phyloP scores from a whole-genome alignment of 92 coral and sea anemone genomes.

The Montipora capitata region DNA sequence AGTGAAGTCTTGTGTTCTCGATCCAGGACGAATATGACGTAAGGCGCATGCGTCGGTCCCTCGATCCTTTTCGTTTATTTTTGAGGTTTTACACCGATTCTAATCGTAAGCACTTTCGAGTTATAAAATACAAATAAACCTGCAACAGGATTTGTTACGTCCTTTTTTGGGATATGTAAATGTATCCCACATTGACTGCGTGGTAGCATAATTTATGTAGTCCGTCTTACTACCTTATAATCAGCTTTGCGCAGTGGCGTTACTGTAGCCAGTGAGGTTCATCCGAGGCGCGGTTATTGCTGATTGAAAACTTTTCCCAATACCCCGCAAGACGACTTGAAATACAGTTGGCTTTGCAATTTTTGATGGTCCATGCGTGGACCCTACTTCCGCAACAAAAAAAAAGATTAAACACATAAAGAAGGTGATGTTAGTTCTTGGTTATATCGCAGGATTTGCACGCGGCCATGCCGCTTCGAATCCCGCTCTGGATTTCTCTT shows the following conservation, averaged over 20 bases:
- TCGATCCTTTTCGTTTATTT: neutral
- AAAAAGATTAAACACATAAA: too few species aligned
- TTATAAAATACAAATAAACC: neutral
- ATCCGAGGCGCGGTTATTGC: conserved; percentile 91
- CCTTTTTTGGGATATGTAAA: neutral
- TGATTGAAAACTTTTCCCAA: conserved; percentile 98
- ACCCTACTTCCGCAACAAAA: neutral
- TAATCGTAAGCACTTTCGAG: neutral
- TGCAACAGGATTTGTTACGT: neutral
- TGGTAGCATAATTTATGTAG: neutral
- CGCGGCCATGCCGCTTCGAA: too few species aligned
- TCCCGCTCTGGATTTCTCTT: too few species aligned
- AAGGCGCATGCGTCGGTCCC: neutral
- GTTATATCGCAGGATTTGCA: too few species aligned
- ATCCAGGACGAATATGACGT: too few species aligned
- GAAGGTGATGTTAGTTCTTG: too few species aligned
- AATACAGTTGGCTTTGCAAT: conserved; percentile 87
- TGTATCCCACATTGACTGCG: neutral
- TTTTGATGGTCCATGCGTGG: conserved; percentile 51
- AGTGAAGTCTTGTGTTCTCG: too few species aligned
- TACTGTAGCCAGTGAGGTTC: conserved; percentile 87
- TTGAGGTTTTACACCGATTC: neutral
- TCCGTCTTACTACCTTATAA: accelerated
- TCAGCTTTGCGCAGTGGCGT: conserved; percentile 95
- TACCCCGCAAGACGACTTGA: conserved; percentile 96